A percentile compares a stretch with the other conserved stretches of the same genome.
These are phyloP conservation scores for Pogoniulus pusillus DNA, from an alignment of 2,797 vertebrate species.

Conservation along the genomic window DNA sequence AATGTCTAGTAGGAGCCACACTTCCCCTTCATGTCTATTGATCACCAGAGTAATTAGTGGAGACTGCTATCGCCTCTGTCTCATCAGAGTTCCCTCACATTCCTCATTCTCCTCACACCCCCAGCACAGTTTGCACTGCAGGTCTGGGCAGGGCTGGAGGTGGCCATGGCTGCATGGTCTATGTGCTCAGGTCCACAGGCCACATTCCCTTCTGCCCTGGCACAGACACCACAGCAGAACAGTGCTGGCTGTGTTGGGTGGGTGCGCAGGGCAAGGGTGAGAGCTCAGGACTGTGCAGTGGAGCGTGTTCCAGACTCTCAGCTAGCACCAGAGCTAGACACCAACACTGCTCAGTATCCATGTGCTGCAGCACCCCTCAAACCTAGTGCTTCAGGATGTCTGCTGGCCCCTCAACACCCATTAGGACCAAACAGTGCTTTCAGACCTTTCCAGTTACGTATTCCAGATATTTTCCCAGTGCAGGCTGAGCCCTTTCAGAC, in stretches of 20 bases:
- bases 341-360: background rate
- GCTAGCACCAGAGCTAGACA: too few species aligned
- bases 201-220: background rate
- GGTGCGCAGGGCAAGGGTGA: background rate
- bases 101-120: background rate
- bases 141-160: background rate
- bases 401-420: background rate
- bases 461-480: background rate
- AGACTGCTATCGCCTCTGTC: background rate
- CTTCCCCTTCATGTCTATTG: background rate
- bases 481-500: background rate
- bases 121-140: background rate
- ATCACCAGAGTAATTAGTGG: background rate
- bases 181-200: fast-evolving
- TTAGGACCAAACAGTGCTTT: background rate
- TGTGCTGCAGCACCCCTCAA: fast-evolving
- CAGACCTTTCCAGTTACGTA: background rate
- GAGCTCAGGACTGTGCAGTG: fast-evolving
- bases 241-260: too few species aligned
- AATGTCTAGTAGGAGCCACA: background rate
- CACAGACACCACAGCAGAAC: background rate
- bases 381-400: background rate
- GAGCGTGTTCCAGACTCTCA: background rate
- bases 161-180: background rate
- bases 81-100: background rate